Evolutionary conservation across 2,113 vertebrate genomes (phyloP).

Genomic region (Oceanites oceanicus): DNA sequence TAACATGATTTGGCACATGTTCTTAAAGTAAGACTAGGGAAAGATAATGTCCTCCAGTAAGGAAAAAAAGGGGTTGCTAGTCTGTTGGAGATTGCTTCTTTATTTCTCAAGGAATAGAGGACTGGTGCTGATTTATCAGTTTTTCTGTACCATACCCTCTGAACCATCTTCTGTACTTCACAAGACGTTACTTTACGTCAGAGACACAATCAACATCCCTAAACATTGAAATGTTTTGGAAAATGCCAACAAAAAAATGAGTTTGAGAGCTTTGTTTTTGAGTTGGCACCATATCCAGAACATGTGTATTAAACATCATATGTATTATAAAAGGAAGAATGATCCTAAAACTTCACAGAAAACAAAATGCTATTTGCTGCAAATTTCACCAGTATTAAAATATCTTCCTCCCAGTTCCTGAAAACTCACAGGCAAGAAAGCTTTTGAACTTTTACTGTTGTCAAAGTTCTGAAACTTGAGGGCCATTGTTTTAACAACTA

Average conservation of each 20-base stretch:
- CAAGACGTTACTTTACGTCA: not conserved
- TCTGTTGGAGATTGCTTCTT: not conserved
- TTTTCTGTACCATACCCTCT: not conserved
- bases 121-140: not conserved
- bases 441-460: not conserved
- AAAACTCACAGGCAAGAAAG: not conserved
- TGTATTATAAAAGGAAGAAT: not conserved
- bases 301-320: not conserved
- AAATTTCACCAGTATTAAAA: not conserved
- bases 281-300: not conserved
- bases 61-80: not conserved
- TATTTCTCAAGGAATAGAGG: not conserved
- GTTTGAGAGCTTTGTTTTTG: not conserved
- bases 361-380: not conserved
- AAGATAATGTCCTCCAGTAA: not conserved
- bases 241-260: not conserved
- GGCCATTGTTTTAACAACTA: not conserved
- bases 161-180: not conserved
- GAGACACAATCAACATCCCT: not conserved
- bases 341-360: not conserved
- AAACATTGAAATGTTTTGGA: not conserved
- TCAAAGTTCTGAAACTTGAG: not conserved
- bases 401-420: not conserved
- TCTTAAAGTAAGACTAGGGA: not conserved
- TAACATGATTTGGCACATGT: not conserved